Conservation (phyloP, 2,888 invertebrate species). For the Dicycla oo region DNA sequence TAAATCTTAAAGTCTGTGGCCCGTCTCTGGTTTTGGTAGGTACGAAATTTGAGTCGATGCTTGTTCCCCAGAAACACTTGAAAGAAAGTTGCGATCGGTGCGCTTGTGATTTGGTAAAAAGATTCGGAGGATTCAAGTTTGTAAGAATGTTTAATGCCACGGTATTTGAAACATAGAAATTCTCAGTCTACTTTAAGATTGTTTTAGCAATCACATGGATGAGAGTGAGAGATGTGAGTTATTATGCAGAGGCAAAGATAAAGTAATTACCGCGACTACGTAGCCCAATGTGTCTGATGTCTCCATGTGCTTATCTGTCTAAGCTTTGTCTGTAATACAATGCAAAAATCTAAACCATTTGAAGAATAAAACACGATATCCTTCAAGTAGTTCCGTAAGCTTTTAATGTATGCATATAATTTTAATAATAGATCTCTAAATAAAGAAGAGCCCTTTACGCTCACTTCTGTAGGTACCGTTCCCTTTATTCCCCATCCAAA, state of each 20-base stretch:
- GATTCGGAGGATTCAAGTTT: slow-evolving; percentile 11
- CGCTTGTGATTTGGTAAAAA: slow-evolving; percentile 37
- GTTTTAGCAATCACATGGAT: too few relatives aligned
- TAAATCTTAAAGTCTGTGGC: too few relatives aligned
- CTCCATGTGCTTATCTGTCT: too few relatives aligned
- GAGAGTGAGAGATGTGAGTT: too few relatives aligned
- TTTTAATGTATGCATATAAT: background rate
- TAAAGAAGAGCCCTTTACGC: rapidly evolving
- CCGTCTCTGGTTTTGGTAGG: background rate
- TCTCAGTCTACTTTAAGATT: too few relatives aligned
- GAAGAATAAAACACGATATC: background rate
- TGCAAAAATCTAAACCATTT: background rate
- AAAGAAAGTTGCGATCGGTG: slow-evolving; percentile 54
- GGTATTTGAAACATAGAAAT: too few relatives aligned
- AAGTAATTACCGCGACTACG: too few relatives aligned
- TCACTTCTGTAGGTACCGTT: background rate
- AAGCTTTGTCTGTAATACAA: background rate
- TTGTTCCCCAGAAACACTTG: slow-evolving; percentile 58
- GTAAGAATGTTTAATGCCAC: too few relatives aligned
- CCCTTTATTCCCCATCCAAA: background rate
- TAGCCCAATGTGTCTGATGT: too few relatives aligned
- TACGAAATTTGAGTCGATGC: slow-evolving; percentile 57
- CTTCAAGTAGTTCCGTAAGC: background rate
- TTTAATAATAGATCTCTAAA: background rate
- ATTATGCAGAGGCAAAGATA: too few relatives aligned